These are phyloP conservation scores for Theodoxus fluviatilis DNA, from an alignment of 2,888 invertebrate genomes.

Conservation along the genomic window DNA sequence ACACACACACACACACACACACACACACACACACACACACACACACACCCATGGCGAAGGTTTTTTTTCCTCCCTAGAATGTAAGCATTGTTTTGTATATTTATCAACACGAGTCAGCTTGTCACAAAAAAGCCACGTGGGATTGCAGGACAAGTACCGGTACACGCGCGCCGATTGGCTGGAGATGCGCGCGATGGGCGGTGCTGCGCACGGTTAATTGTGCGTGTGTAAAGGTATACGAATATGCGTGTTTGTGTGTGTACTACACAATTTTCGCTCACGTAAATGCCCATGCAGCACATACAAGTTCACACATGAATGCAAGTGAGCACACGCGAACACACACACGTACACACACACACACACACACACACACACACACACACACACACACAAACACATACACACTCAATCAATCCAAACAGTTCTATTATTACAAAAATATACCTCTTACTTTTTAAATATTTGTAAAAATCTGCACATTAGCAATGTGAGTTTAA, in stretches of 20 bases:
- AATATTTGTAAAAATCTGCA: too few species aligned
- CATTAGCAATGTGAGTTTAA: too few species aligned
- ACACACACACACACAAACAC: neutral
- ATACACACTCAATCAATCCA: slow-evolving; percentile 7
- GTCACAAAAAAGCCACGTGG: too few species aligned
- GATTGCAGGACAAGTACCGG: too few species aligned
- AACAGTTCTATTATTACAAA: too few species aligned
- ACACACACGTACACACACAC: neutral
- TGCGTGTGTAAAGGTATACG: neutral
- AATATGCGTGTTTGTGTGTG: neutral
- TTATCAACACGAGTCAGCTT: too few species aligned
- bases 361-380: neutral
- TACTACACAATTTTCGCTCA: neutral
- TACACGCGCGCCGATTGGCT: too few species aligned
- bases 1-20: neutral
- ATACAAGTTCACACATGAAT: neutral
- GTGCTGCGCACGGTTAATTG: too few species aligned
- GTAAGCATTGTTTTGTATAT: too few species aligned
- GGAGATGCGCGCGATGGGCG: too few species aligned
- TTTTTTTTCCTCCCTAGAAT: too few species aligned
- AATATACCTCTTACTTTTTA: too few species aligned
- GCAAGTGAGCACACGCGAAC: neutral
- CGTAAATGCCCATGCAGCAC: neutral
- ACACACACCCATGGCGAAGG: slow-evolving; percentile 14
- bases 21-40: slow-evolving; percentile 17